Evolutionary conservation across 2,797 vertebrate genomes (phyloP), one percentile per base, ranked within the genome.

Genomic region (Sorex maritimensis): DNA sequence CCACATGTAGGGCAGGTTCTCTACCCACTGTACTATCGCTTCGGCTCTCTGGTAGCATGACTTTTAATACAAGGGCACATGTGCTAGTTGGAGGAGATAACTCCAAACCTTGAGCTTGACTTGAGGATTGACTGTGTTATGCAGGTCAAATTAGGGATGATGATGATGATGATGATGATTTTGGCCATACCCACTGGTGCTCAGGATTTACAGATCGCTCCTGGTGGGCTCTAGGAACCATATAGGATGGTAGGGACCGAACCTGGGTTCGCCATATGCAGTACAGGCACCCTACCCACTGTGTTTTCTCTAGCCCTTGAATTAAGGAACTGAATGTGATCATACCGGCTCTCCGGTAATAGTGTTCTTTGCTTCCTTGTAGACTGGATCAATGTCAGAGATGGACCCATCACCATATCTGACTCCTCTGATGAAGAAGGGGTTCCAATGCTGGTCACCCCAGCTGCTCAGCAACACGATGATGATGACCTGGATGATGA

Each of bases 351-450:
- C 14, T 23, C 77, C 77, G 68, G 68, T 71, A 88, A 95, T 88
- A 17, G 67, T 52, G 68, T 92, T 72, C 1, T 92, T 72, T 85
- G 46, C 77, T 89, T 95, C 55, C 7, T 91, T 96, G 3, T 96
- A 98, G 98, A 98, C 84, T 97, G 98, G 97, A 91, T 98, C 73
- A 97, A 38, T 92, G 96, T 87, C 93, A 97, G 98, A 95, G 97
- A 98, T 3, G 96, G 94, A 26, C 96, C 98, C 80, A 98, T 98
- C 96, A 99, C 97, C 0, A 99, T 99, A 97, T 99, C 99, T 0
- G 99, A 99, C 92, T 99, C 99, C 94, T 99, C 99, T 0, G 99
- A 99, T 78, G 98, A 98, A 95, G 98, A 98, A 63, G 92, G 97
- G 5, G 95, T 97, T 72, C 96, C 97, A 38, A 96, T 96, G 94